Evolutionary conservation across 2,888 invertebrate genomes (phyloP).

Genomic region (Drosophila suboccidentalis): DNA sequence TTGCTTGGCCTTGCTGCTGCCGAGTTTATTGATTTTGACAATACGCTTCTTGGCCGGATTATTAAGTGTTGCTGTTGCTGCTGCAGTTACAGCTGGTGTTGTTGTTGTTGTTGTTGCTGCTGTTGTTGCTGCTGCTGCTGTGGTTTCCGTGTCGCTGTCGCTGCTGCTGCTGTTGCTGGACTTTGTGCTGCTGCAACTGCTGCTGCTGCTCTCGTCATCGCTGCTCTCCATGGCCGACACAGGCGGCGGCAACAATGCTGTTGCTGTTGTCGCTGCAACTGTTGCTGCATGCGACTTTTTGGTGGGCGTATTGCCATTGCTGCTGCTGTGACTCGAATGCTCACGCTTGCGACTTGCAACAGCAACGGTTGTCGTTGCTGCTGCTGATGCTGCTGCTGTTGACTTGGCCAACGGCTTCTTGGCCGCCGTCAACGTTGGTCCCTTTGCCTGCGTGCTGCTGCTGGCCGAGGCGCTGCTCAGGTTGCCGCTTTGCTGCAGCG

Average conservation of each 20-base stretch:
- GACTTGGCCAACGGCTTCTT: constrained; percentile 79
- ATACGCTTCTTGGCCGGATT: constrained; percentile 55
- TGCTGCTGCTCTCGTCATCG: constrained; percentile 63
- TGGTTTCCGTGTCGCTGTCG: constrained; percentile 4
- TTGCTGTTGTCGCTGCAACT: background rate
- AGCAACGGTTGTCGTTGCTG: constrained; percentile 34
- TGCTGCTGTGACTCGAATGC: constrained; percentile 66
- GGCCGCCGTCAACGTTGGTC: constrained; percentile 82
- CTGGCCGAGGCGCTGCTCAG: constrained; percentile 78
- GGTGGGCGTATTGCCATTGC: constrained; percentile 70
- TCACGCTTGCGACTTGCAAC: constrained; percentile 83
- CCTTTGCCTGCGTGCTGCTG: constrained; percentile 79
- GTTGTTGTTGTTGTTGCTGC: background rate
- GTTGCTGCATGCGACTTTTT: constrained; percentile 59
- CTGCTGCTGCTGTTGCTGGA: constrained; percentile 51
- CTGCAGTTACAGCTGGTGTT: background rate
- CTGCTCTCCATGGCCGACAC: constrained; percentile 31
- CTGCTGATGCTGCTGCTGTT: background rate
- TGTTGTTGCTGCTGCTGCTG: background rate
- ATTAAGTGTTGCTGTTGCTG: constrained; percentile 18
- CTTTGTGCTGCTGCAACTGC: constrained; percentile 46
- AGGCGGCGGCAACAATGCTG: constrained; percentile 17
- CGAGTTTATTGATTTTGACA: constrained; percentile 50
- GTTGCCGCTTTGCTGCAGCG: constrained; percentile 67
- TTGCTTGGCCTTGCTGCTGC: constrained; percentile 62